Percentiles rank a stretch among this genome's conserved stretches.
Conservation (phyloP, 2,888 invertebrate genomes). For the Drosophila imparisetae region DNA sequence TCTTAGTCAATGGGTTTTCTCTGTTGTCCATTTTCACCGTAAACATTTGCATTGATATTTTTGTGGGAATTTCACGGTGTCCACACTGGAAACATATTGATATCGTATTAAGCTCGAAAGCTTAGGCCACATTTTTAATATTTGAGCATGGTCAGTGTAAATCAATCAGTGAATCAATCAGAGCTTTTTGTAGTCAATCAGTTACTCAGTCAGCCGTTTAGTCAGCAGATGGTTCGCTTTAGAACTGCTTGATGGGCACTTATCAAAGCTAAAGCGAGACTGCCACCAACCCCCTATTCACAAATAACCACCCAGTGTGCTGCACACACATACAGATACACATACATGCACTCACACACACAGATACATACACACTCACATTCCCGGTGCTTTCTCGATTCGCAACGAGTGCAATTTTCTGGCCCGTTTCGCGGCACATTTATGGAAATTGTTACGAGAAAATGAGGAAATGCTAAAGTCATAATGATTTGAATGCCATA, state of each 20-base stretch:
- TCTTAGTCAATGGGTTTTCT: neutral
- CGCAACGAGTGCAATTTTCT: slow-evolving; percentile 55
- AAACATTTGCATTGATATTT: slow-evolving; percentile 1
- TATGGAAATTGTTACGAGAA: slow-evolving; percentile 57
- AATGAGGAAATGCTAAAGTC: slow-evolving; percentile 62
- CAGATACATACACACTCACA: neutral
- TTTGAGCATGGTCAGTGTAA: slow-evolving; percentile 6
- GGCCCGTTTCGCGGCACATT: slow-evolving; percentile 55
- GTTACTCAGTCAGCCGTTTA: slow-evolving; percentile 10
- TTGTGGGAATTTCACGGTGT: neutral
- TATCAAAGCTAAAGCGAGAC: neutral
- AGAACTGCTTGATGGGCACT: slow-evolving; percentile 14
- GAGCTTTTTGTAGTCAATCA: slow-evolving; percentile 13
- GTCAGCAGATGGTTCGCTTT: slow-evolving; percentile 7
- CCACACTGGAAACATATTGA: neutral
- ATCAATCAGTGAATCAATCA: slow-evolving; percentile 16
- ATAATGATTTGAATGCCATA: slow-evolving; percentile 67
- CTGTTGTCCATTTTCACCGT: neutral
- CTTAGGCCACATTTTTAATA: neutral
- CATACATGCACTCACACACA: neutral
- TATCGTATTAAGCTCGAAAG: neutral
- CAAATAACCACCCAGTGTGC: neutral
- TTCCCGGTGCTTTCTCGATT: neutral
- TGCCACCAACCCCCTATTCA: neutral
- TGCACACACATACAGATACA: neutral